A percentile compares a stretch with the other conserved stretches of the same genome.
Evolutionary conservation across 2,113 vertebrate species (phyloP).

Genomic region (Dermatemys mawii): DNA sequence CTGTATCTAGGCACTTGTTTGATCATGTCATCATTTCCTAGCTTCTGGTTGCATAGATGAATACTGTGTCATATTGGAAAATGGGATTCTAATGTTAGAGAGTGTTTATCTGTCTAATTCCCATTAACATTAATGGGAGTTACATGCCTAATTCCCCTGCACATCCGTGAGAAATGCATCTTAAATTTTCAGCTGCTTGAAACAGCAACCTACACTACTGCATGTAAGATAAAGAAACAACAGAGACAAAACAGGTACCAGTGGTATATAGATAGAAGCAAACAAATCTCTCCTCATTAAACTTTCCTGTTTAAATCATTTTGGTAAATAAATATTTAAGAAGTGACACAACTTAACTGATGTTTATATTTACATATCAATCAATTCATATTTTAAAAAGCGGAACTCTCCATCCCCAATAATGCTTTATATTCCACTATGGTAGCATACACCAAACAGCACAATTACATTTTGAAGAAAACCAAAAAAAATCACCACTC

Average conservation of each 20-base stretch:
- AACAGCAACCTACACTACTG: conserved; percentile 9
- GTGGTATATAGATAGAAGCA: conserved; percentile 45
- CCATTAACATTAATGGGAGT: conserved; percentile 46
- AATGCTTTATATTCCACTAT: conserved; percentile 76
- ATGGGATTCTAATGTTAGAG: conserved; percentile 23
- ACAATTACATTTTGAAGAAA: conserved; percentile 76
- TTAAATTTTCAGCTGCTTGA: conserved; percentile 58
- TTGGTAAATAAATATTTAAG: conserved; percentile 81
- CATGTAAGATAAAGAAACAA: conserved; percentile 49
- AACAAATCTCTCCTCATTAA: conserved; percentile 66
- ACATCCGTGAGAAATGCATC: conserved; percentile 24
- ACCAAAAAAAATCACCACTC: conserved; percentile 66
- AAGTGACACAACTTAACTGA: conserved; percentile 78
- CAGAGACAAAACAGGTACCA: conserved; percentile 44
- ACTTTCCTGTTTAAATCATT: conserved; percentile 75
- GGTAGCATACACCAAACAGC: conserved; percentile 78
- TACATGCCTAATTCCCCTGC: conserved; percentile 32
- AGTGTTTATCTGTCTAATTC: conserved; percentile 47
- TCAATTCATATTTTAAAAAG: conserved; percentile 81
- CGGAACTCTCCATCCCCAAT: conserved; percentile 71
- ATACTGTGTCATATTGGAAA: background rate
- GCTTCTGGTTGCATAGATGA: background rate
- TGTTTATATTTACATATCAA: conserved; percentile 79
- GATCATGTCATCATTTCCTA: background rate
- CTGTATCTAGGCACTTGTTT: background rate